phyloP scores from a whole-genome alignment of 2,113 vertebrate genomes.

The Triplophysa rosa region DNA sequence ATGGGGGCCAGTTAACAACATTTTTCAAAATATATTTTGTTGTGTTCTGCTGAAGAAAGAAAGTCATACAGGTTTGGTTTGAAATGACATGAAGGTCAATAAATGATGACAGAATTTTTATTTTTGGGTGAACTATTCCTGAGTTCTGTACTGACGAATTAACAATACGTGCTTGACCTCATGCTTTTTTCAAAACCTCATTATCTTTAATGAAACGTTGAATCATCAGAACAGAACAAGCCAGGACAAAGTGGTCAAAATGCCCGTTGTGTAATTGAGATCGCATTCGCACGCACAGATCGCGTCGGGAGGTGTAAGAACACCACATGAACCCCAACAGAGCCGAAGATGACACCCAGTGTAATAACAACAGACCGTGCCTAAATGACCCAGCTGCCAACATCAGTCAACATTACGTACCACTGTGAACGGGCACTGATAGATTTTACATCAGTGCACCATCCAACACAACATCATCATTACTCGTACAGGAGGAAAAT shows the following conservation, averaged over 20 bases:
- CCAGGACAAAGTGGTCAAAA: not conserved
- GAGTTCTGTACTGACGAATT: not conserved
- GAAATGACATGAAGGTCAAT: not conserved
- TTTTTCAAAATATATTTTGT: not conserved
- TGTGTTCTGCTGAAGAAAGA: not conserved
- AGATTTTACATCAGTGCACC: conserved; percentile 34
- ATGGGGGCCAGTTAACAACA: not conserved
- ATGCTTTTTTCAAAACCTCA: not conserved
- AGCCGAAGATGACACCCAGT: not conserved
- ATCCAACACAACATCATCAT: conserved; percentile 56
- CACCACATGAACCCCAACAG: not conserved
- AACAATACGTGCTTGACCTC: not conserved
- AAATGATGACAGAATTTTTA: not conserved
- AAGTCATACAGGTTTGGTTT: too few relatives aligned
- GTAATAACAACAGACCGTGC: not conserved
- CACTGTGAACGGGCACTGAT: conserved; percentile 19
- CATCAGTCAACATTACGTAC: conserved; percentile 20
- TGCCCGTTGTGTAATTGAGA: not conserved
- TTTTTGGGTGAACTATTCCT: not conserved
- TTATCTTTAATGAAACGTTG: not conserved
- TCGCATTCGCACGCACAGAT: not conserved
- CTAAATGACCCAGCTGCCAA: conserved; percentile 18
- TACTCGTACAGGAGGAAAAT: conserved; percentile 15
- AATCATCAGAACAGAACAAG: conserved; percentile 8
- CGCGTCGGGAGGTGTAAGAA: not conserved